Conservation (phyloP, 1,140 invertebrate genomes). For the Epicauta chinensis region DNA sequence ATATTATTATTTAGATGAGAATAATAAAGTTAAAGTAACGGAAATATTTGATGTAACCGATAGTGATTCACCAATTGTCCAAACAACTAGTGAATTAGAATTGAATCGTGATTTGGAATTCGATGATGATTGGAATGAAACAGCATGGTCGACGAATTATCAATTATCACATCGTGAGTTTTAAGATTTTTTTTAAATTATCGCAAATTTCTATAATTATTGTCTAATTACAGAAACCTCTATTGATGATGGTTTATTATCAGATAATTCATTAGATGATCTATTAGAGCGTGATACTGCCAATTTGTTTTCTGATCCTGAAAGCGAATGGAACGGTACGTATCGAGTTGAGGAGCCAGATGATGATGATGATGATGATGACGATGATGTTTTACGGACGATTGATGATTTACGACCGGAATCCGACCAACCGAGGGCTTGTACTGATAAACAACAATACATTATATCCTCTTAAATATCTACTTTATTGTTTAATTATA, state of each 20-base stretch:
- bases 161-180: constrained; percentile 21
- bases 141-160: constrained; percentile 21
- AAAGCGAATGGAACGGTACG: constrained; percentile 51
- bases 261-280: constrained; percentile 46
- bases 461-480: too few relatives aligned
- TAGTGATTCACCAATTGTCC: constrained; percentile 46
- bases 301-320: constrained; percentile 53
- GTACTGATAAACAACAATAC: too few relatives aligned
- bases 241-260: constrained; percentile 32
- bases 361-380: constrained; percentile 12
- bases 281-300: constrained; percentile 39
- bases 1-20: constrained; percentile 83
- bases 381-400: background rate
- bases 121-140: constrained; percentile 48
- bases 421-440: constrained; percentile 18
- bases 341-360: constrained; percentile 38
- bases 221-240: background rate
- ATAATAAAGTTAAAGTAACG: constrained; percentile 79
- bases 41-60: constrained; percentile 83
- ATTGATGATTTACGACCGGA: constrained; percentile 25
- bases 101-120: constrained; percentile 47
- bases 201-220: background rate
- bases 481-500: too few relatives aligned
- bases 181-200: background rate
- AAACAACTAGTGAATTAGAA: constrained; percentile 44